Evolutionary conservation across 2,113 vertebrate species (phyloP).

Genomic region (Pluvialis apricaria): DNA sequence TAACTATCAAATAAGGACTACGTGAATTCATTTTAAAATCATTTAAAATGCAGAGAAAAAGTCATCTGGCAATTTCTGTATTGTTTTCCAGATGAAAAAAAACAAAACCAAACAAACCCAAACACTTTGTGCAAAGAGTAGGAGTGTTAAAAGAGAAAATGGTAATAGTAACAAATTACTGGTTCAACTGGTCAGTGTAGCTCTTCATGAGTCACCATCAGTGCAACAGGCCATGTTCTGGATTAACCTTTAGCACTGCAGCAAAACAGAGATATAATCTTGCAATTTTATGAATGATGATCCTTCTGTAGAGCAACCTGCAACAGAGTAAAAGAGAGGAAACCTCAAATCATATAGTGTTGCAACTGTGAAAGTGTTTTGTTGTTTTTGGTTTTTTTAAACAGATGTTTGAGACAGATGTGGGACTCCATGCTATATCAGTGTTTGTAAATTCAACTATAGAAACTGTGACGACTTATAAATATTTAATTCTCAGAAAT

Average conservation of each 20-base stretch:
- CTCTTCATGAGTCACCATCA: not conserved
- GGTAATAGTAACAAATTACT: not conserved
- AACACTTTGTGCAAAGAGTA: not conserved
- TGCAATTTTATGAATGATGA: not conserved
- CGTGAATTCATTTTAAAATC: fast-evolving
- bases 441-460: not conserved
- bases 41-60: not conserved
- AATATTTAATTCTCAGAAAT: not conserved
- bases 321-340: not conserved
- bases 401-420: not conserved
- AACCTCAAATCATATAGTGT: not conserved
- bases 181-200: not conserved
- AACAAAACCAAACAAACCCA: not conserved
- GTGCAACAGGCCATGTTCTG: not conserved
- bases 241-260: not conserved
- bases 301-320: not conserved
- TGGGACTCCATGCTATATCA: not conserved
- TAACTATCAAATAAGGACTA: not conserved
- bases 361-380: not conserved
- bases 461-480: not conserved
- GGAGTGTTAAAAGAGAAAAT: not conserved
- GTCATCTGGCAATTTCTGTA: not conserved
- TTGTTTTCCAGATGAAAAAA: not conserved
- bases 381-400: not conserved
- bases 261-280: not conserved